Evolutionary conservation across 2,797 vertebrate species (phyloP).

Genomic region (Eidolon dupreanum): DNA sequence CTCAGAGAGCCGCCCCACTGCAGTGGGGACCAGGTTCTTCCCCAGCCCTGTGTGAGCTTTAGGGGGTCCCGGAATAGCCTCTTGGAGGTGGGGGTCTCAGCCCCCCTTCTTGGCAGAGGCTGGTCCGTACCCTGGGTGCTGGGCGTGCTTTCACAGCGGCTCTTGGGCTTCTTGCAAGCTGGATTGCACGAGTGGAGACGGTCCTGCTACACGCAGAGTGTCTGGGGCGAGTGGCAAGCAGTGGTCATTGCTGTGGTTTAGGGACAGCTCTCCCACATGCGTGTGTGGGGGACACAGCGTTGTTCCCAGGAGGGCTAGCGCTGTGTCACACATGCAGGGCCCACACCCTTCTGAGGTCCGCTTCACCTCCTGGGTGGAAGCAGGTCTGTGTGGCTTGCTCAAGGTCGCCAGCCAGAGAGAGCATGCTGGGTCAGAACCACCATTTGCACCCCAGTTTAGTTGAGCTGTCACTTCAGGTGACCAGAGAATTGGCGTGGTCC

Average conservation of each 20-base stretch:
- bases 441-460: neutral
- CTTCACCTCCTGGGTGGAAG: neutral
- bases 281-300: accelerated
- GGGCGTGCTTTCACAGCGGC: too few relatives aligned
- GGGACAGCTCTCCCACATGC: neutral
- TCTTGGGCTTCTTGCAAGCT: neutral
- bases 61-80: too few relatives aligned
- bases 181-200: neutral
- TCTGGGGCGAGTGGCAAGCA: too few relatives aligned
- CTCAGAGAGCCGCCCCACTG: neutral
- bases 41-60: neutral
- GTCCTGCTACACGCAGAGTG: neutral
- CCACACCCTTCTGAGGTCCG: neutral
- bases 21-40: neutral
- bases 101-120: neutral
- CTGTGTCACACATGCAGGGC: neutral
- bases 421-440: neutral
- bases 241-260: too few relatives aligned
- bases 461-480: neutral
- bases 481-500: neutral
- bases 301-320: too few relatives aligned
- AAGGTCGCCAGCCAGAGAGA: neutral
- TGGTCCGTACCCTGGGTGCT: neutral
- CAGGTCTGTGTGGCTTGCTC: too few relatives aligned
- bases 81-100: neutral